Evolutionary conservation across 2,113 vertebrate genomes (phyloP).

Genomic region (Lepisosteus osseus): DNA sequence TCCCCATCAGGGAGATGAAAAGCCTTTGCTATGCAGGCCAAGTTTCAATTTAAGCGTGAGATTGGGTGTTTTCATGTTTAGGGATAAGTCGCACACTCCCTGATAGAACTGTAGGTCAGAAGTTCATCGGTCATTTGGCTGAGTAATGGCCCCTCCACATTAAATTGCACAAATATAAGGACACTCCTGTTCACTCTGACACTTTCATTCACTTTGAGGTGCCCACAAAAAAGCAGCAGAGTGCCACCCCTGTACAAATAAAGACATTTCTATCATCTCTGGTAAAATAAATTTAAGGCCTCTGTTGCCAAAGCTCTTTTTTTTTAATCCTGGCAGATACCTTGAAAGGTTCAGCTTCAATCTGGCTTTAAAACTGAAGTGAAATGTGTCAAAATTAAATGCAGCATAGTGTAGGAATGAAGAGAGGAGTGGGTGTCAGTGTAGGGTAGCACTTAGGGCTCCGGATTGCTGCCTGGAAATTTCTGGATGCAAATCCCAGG

Average conservation of each 20-base stretch:
- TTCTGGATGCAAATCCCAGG: no score
- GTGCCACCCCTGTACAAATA: background rate
- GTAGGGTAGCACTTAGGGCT: no score
- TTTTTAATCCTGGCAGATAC: no score
- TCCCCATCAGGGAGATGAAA: background rate
- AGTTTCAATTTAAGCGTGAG: background rate
- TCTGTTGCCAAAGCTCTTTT: no score
- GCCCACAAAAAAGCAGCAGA: background rate
- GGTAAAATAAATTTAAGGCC: no score
- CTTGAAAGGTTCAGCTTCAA: no score
- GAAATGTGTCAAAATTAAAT: no score
- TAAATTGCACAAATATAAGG: background rate
- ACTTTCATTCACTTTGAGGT: conserved; percentile 12
- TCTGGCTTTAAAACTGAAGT: no score
- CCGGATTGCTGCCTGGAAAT: no score
- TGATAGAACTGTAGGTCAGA: conserved; percentile 7
- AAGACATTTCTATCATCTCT: no score
- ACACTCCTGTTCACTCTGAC: background rate
- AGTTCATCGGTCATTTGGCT: background rate
- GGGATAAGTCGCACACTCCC: background rate
- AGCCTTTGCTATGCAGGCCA: background rate
- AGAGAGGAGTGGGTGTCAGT: no score
- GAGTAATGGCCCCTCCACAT: conserved; percentile 5
- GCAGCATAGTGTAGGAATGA: no score
- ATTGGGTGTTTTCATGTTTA: background rate